Evolutionary conservation across 2,113 vertebrate species (phyloP).

Genomic region (Phyllostomus discolor): DNA sequence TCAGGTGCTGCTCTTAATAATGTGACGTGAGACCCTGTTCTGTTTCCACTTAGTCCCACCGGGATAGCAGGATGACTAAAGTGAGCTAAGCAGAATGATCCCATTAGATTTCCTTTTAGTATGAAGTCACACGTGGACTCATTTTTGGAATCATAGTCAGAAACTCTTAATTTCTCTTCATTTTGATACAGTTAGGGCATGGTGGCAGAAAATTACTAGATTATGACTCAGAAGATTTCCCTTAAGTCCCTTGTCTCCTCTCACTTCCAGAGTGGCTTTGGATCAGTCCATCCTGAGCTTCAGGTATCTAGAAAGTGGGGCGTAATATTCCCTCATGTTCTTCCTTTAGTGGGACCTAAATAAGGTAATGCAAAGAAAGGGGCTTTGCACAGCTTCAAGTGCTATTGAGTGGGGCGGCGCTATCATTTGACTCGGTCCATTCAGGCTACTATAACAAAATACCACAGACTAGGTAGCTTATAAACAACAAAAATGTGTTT

Average conservation of each 20-base stretch:
- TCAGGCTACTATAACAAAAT: not conserved
- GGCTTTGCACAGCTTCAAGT: not conserved
- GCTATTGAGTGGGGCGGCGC: not conserved
- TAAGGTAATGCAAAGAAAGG: not conserved
- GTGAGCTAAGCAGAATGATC: not conserved
- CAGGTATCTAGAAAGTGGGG: not conserved
- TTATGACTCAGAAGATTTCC: not conserved
- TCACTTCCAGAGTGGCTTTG: not conserved
- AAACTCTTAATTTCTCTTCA: not conserved
- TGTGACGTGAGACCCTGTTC: not conserved
- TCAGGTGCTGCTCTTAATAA: not conserved
- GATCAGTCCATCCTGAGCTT: not conserved
- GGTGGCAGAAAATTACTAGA: not conserved
- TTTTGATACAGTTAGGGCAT: not conserved
- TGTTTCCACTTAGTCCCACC: not conserved
- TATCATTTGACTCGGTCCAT: not conserved
- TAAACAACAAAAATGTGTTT: not conserved
- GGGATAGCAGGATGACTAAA: not conserved
- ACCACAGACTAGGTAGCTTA: not conserved
- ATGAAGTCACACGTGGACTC: not conserved
- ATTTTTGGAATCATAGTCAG: not conserved
- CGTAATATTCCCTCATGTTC: not conserved
- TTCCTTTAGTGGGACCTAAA: not conserved
- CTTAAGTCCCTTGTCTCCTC: not conserved
- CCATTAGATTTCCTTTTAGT: not conserved